A percentile compares a stretch with the other conserved stretches of the same genome.
Conservation (phyloP, 1,140 invertebrate genomes). For the Formica exsecta region DNA sequence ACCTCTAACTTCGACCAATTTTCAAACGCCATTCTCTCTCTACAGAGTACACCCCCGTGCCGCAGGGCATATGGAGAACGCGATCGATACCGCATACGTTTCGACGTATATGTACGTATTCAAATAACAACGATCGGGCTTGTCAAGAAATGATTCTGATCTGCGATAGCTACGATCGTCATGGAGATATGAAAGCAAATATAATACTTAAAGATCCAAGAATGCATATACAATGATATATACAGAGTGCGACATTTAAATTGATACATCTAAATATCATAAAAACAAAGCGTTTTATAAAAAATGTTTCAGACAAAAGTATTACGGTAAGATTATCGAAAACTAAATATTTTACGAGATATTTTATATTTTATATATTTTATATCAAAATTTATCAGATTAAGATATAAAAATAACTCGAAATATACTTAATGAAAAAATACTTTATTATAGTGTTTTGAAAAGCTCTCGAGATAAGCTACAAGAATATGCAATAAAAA, state of each 20-base stretch:
- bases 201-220: background rate
- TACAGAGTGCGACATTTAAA: background rate
- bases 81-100: slow-evolving; percentile 36
- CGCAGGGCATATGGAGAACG: slow-evolving; percentile 10
- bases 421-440: too few relatives aligned
- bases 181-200: background rate
- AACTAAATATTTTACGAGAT: too few relatives aligned
- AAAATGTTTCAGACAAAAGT: too few relatives aligned
- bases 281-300: too few relatives aligned
- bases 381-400: too few relatives aligned
- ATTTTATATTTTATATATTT: too few relatives aligned
- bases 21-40: slow-evolving; percentile 47
- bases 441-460: too few relatives aligned
- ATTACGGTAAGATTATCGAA: too few relatives aligned
- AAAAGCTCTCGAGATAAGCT: too few relatives aligned
- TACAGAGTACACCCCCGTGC: slow-evolving; percentile 10
- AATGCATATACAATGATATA: background rate
- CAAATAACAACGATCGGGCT: background rate
- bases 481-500: too few relatives aligned
- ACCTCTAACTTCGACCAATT: slow-evolving; percentile 66
- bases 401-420: too few relatives aligned
- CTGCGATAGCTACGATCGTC: background rate
- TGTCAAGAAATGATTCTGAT: background rate
- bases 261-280: too few relatives aligned
- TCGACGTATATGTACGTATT: background rate